Evolutionary conservation across 2,888 invertebrate species (phyloP), one percentile per base, ranked within the genome.

Genomic region (Halictus quadricinctus): DNA sequence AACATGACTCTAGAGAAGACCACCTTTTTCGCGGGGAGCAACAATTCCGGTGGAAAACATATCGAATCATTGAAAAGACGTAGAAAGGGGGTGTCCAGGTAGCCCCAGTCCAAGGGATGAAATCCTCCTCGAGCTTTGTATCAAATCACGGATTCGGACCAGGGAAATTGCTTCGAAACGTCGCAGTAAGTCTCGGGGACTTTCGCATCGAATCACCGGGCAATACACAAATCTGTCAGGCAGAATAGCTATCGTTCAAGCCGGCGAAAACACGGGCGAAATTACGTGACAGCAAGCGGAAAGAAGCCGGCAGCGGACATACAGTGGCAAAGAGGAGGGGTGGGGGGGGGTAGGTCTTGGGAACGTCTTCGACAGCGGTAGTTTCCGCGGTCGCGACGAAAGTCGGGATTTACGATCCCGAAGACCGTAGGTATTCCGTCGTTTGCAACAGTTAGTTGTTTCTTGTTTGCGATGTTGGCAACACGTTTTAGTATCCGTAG

Each of bases 401-500:
- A 76, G 69, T 70, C 50, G 76, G 74, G 58, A 86, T 72, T 29
- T 79, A 79, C 58, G 25, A 72, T 75, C 21, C 50, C 70, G 64
- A 48, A 89, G 87, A 84, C 66, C 86, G 81, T 86, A 84, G 88
- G 90, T 89, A 92, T 92, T 91, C 89, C 86, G 79, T 88, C 91
- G 91, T 91, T 91, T 88, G 91, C 90, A 90, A 92, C 91, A 91
- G 93, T 92, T 91, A 91, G 92, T 92, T 88, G 87, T 91, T 93
- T 93, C 93, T 93, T 93, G 91, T 92, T 90, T 89, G 90, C 90
- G 90, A 92, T 92, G 92, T 93, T 92, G 92, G 92, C 91, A 91
- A 92, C 93, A 93, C 93, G 93, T 92, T 93, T 93, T 92, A 93
- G 91, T 92, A 90, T 79, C 93, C 93, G 89, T 93, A 93, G 92